Evolutionary conservation across 1,140 invertebrate genomes (phyloP), one percentile per base, ranked within the genome.

Genomic region (Lethrus apterus): DNA sequence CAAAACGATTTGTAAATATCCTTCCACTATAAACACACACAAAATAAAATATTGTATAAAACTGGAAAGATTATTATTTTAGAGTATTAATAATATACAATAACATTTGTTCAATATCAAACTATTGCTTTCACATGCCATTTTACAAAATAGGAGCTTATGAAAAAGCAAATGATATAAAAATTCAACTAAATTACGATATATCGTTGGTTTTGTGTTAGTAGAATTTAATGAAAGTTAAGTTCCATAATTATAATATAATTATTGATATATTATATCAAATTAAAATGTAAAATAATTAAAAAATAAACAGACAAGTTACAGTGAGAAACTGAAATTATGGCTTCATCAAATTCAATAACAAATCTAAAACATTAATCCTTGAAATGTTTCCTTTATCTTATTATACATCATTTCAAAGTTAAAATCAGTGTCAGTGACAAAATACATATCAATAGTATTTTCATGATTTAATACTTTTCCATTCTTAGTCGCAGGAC

Each of bases 211-310:
- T n/a, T n/a, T n/a, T n/a, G n/a, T n/a, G n/a, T n/a, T n/a, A n/a
- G n/a, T n/a, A n/a, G n/a, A n/a, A n/a, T n/a, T n/a, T n/a, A 46
- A 46, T 17, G 36, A 46, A 35, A 46, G 36, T 35, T 46, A 46
- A 35, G 18, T 46, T 46, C 44, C 34, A 33, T 46, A 26, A 26
- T 8, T 9, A 26, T 26, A 9, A 8, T 9, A 42, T 30, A 30
- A 14, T 21, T n/a, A 40, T 8, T 23, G 13, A 20, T 38, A 40
- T 40, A 21, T 15, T 40, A 8, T 18, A 38, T 10, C 11, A 18
- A 9, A 20, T 20, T 13, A 20, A 19, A 23, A 41, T 24, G 24
- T 48, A 33, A 18, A 14, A 29, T 31, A 19, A 20, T 13, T 7
- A 30, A 14, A 31, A 5, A 32, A 31, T 7, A 24, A 20, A 24